Percentiles rank a stretch among this genome's conserved stretches.
Evolutionary conservation across 2,797 vertebrate species (phyloP).

Genomic region (Paratrypauchen microcephalus): DNA sequence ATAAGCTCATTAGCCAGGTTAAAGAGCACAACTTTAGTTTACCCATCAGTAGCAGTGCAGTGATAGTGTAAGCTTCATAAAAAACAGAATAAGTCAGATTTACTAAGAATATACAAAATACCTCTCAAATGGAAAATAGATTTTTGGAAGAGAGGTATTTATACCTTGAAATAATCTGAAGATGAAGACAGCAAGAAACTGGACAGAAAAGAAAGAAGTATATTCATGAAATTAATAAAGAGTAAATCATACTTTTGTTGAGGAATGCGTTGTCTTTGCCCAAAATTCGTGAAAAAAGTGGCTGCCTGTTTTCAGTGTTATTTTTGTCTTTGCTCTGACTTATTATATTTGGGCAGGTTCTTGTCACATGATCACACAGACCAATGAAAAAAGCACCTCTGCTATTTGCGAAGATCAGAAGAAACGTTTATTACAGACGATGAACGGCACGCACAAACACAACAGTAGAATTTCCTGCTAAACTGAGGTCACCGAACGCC

Average conservation of each 20-base stretch:
- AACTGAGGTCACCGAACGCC: not conserved
- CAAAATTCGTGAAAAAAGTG: not conserved
- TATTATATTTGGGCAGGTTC: not conserved
- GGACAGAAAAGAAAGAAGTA: not conserved
- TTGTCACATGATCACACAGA: not conserved
- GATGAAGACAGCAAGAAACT: not conserved
- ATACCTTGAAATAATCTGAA: not conserved
- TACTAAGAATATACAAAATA: too few species aligned
- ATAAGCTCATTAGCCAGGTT: too few species aligned
- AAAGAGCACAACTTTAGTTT: too few species aligned
- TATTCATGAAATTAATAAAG: not conserved
- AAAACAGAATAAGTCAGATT: too few species aligned
- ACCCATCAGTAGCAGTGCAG: too few species aligned
- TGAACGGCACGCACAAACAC: not conserved
- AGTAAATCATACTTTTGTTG: conserved; percentile 1
- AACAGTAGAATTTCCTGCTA: conserved; percentile 2
- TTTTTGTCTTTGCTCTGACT: not conserved
- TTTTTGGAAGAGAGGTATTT: not conserved
- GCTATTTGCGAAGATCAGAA: not conserved
- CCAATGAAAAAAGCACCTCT: not conserved
- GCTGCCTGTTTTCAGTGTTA: not conserved
- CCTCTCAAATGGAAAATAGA: too few species aligned
- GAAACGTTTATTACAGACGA: not conserved
- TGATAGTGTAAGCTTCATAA: too few species aligned
- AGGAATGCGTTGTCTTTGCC: not conserved